Evolutionary conservation across 1,140 invertebrate genomes (phyloP), one percentile per base, ranked within the genome.

Genomic region (Macrobrachium nipponense): DNA sequence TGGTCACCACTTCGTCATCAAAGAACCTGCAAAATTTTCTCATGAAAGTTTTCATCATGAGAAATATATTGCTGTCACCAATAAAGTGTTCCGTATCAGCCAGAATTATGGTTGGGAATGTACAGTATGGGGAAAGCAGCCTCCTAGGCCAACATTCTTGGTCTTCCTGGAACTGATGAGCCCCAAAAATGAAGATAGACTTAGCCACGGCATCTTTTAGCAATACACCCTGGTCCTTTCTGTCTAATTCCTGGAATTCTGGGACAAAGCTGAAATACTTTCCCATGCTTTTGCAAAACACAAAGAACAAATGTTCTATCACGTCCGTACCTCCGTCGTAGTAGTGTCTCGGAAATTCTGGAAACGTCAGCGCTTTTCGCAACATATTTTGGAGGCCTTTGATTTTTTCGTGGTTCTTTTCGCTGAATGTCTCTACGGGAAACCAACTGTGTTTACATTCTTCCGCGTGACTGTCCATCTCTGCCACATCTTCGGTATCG

Each of bases 241-340:
- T 27, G 12, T 70, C 23, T 23, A 70, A 43, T n/a, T 70, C 68
- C 5, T 43, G 68, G 68, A 70, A 70, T 23, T 70, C 68, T 23
- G 68, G 68, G 15, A 70, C 36, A 1, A 70, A 43, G 20, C 20
- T 70, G 20, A 70, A 70, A 17, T 27, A 70, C 14, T 70, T 70
- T 11, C 68, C 68, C 68, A 70, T 23, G 68, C 68, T n/a, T 43
- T 70, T 70, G 68, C 68, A 70, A 43, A 70, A 70, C 14, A 70
- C 68, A 43, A 70, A 70, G 20, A 70, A 70, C 15, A 70, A 15
- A n/a, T 70, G 68, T n/a, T 70, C 68, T n/a, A 23, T 70, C 68
- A 70, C 20, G 68, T 70, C 68, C 7, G 68, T 43, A 11, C 20
- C 68, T 70, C 36, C 68, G 3, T 70, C 68, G 20, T 70, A 70